Evolutionary conservation across 2,113 vertebrate species (phyloP).

Genomic region (Taurulus bubalis): DNA sequence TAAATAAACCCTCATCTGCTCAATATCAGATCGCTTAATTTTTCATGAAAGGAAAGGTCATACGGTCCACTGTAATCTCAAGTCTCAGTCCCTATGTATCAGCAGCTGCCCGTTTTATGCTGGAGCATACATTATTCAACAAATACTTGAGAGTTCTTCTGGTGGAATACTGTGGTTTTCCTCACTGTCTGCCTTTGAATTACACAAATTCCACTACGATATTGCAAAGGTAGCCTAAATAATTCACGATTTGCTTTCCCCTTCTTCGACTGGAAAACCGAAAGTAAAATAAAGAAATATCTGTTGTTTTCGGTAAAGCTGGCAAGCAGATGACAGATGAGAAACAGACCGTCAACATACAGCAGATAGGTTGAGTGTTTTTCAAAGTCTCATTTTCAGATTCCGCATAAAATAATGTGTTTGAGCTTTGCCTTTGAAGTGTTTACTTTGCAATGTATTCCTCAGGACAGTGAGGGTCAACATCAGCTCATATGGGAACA

Average conservation of each 20-base stretch:
- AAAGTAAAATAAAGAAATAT: conserved; percentile 13
- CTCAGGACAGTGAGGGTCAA: conserved; percentile 18
- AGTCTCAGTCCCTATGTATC: conserved; percentile 74
- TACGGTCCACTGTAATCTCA: conserved; percentile 80
- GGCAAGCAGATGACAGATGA: conserved; percentile 41
- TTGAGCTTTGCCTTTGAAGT: conserved; percentile 34
- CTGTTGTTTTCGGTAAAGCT: conserved; percentile 18
- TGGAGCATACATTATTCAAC: conserved; percentile 82
- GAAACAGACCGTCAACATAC: conserved; percentile 14
- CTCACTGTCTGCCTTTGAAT: conserved; percentile 69
- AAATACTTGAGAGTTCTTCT: conserved; percentile 69
- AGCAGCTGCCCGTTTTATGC: conserved; percentile 73
- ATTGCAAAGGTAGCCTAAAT: conserved; percentile 72
- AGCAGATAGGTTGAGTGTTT: neutral
- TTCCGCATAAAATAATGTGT: conserved; percentile 35
- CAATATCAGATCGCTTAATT: conserved; percentile 79
- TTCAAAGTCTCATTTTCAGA: conserved; percentile 39
- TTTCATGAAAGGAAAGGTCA: conserved; percentile 84
- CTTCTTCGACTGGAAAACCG: conserved; percentile 6
- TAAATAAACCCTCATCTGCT: conserved; percentile 81
- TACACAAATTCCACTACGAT: conserved; percentile 72
- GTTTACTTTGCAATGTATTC: conserved; percentile 19
- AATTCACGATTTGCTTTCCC: conserved; percentile 69
- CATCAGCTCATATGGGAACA: neutral
- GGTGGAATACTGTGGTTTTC: conserved; percentile 54